These are phyloP conservation scores for Andricus quercusramuli DNA, from an alignment of 2,888 invertebrate species.

Conservation along the genomic window DNA sequence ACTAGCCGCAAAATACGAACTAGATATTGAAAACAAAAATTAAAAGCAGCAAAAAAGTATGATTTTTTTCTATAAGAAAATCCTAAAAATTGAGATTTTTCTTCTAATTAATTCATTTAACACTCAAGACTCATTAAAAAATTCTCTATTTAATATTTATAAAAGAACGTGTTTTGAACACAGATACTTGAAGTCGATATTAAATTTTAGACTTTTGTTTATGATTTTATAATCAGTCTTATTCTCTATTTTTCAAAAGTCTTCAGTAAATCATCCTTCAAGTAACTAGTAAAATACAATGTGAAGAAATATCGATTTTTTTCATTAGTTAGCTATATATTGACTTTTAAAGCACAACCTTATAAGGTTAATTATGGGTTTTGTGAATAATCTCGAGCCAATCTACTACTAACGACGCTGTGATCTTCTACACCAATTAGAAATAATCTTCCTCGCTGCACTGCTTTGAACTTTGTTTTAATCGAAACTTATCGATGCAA, in stretches of 20 bases:
- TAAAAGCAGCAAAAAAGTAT: not conserved
- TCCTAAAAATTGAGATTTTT: no score
- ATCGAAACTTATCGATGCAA: conserved; percentile 35
- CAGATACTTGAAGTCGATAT: no score
- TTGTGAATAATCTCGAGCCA: conserved; percentile 4
- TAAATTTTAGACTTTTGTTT: no score
- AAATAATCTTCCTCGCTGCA: conserved; percentile 22
- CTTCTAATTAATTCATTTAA: no score
- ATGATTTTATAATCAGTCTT: no score
- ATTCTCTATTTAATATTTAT: no score
- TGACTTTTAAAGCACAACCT: not conserved
- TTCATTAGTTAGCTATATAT: not conserved
- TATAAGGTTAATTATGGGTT: conserved; percentile 10
- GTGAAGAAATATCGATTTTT: not conserved
- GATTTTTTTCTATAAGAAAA: not conserved
- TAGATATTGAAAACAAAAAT: not conserved
- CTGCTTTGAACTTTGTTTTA: conserved; percentile 32
- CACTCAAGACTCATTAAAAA: no score
- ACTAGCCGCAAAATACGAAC: conserved; percentile 1
- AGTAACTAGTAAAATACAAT: not conserved
- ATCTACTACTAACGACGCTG: conserved; percentile 7
- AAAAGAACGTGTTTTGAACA: no score
- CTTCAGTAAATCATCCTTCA: not conserved
- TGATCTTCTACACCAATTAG: conserved; percentile 19
- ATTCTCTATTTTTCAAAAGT: not conserved